phyloP scores from a whole-genome alignment of 2,113 vertebrate species.

The Tragelaphus scriptus region DNA sequence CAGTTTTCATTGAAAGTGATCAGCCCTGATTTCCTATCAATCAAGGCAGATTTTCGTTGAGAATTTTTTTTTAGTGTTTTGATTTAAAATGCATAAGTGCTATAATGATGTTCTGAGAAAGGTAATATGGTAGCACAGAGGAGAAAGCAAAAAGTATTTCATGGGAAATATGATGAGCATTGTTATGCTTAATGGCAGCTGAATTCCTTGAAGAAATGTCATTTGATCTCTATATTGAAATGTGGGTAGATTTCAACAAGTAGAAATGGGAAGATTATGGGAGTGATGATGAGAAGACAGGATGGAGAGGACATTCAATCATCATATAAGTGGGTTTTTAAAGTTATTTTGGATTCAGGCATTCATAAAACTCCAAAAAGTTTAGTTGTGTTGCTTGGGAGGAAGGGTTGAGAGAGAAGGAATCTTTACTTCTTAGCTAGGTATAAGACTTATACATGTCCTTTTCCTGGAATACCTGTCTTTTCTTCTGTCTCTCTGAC shows the following conservation, averaged over 20 bases:
- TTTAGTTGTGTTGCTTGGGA: background rate
- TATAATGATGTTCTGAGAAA: background rate
- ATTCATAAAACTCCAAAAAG: background rate
- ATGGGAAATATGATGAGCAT: background rate
- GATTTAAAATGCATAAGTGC: background rate
- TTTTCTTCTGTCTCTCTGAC: background rate
- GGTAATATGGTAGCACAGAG: background rate
- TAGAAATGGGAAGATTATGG: background rate
- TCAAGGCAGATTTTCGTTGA: background rate
- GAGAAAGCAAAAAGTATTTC: conserved; percentile 1
- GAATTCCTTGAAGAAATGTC: background rate
- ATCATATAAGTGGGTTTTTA: background rate
- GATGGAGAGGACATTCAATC: background rate
- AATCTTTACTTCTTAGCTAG: background rate
- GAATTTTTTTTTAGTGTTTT: background rate
- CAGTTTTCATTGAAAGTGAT: background rate
- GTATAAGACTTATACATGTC: background rate
- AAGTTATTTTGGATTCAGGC: background rate
- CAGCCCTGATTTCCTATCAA: background rate
- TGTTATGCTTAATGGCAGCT: background rate
- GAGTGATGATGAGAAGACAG: background rate
- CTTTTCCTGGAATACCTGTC: background rate
- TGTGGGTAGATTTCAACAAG: background rate
- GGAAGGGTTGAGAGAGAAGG: background rate
- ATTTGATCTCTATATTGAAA: background rate